Evolutionary conservation across 2,113 vertebrate species (phyloP).

Genomic region (Microcebus jonahi): DNA sequence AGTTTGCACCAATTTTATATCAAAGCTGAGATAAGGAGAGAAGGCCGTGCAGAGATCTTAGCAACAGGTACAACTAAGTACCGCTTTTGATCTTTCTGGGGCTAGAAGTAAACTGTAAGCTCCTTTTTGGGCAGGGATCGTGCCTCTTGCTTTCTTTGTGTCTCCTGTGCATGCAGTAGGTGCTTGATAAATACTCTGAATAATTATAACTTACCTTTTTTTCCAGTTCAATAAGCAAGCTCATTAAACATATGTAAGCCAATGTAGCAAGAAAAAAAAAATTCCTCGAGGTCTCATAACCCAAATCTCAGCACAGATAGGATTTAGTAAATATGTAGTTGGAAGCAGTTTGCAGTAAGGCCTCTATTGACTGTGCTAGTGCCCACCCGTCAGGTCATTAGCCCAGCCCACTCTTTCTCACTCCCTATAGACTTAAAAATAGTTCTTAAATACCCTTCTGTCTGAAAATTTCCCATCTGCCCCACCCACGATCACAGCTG

Average conservation of each 20-base stretch:
- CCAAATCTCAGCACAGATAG: background rate
- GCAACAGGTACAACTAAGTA: background rate
- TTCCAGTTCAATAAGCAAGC: background rate
- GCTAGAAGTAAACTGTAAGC: background rate
- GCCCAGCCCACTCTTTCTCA: background rate
- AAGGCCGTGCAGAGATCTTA: background rate
- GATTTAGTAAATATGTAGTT: constrained; percentile 14
- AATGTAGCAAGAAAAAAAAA: background rate
- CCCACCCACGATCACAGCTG: constrained; percentile 8
- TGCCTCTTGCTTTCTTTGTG: background rate
- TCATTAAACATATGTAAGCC: background rate
- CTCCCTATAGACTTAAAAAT: background rate
- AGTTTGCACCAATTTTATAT: background rate
- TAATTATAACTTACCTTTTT: background rate
- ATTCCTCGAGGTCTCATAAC: background rate
- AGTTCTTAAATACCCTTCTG: constrained; percentile 20
- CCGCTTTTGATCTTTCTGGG: background rate
- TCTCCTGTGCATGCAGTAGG: background rate
- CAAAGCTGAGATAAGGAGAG: background rate
- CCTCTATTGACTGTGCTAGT: background rate
- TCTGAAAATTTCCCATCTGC: constrained; percentile 48
- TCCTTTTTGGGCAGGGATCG: background rate
- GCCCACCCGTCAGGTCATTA: background rate
- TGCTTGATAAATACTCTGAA: background rate
- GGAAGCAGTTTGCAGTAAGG: background rate